These are phyloP conservation scores for Beroe ovata DNA, from an alignment of 37 sponge, comb jelly and placozoan species.

Conservation along the genomic window DNA sequence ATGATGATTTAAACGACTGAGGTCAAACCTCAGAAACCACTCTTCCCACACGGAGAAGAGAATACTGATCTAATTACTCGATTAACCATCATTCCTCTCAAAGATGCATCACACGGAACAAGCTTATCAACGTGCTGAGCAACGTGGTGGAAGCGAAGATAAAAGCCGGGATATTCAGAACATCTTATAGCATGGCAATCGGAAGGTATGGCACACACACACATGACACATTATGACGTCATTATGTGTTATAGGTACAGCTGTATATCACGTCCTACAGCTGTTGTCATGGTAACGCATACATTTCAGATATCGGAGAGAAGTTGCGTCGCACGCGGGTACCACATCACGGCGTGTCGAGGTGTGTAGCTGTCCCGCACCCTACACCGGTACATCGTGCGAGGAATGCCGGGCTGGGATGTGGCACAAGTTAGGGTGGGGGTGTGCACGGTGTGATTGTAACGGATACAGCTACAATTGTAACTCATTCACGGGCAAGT, in stretches of 20 bases:
- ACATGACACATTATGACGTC: too few relatives aligned
- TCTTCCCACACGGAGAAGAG: too few relatives aligned
- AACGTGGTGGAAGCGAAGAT: constrained; percentile 46
- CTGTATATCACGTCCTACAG: too few relatives aligned
- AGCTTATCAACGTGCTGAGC: constrained; percentile 24
- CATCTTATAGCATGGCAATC: constrained; percentile 25
- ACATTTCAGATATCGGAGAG: background rate
- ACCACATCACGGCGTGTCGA: constrained; percentile 13
- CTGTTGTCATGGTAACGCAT: too few relatives aligned
- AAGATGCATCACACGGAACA: constrained; percentile 19
- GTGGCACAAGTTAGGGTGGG: constrained; percentile 50
- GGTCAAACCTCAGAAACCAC: too few relatives aligned
- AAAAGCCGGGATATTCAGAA: constrained; percentile 61
- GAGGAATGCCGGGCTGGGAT: background rate
- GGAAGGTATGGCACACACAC: constrained; percentile 30
- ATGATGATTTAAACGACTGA: too few relatives aligned
- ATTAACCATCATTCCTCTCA: too few relatives aligned
- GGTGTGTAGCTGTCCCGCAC: constrained; percentile 72
- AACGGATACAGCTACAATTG: constrained; percentile 46
- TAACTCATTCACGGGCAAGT: constrained; percentile 53
- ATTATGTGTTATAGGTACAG: too few relatives aligned
- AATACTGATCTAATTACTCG: too few relatives aligned
- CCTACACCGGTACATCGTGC: constrained; percentile 79
- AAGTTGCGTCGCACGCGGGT: constrained; percentile 15
- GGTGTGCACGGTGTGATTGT: constrained; percentile 43